Evolutionary conservation across 2,113 vertebrate genomes (phyloP), one percentile per base, ranked within the genome.

Genomic region (Amphiprion ocellaris): DNA sequence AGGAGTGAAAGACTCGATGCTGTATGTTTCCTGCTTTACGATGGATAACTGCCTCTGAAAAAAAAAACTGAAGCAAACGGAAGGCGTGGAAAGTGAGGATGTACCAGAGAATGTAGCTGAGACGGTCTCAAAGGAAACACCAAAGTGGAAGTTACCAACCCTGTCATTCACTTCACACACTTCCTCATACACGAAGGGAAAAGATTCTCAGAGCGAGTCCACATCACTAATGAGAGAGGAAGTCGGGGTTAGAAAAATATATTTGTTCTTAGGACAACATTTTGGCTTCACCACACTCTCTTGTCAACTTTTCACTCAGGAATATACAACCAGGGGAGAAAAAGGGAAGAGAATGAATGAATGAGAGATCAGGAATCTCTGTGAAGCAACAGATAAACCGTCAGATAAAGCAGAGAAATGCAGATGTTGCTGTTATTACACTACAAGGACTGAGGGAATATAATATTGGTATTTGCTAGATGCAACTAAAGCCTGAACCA

Each of bases 251-350:
- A n/a, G 15, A 65, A 56, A 67, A 69, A 83, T 33, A 17, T 19
- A 49, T 50, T 21, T 15, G 7, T 44, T 46, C 47, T 19, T 21
- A 16, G 23, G 23, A 10, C 44, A 60, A 39, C 19, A 19, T 21
- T 82, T 16, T 37, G 46, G 26, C 56, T 17, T 74, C 66, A 61
- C 75, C 49, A 54, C 72, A 69, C 10, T 58, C 69, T 82, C 52
- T 63, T 49, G 63, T 62, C 47, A 50, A 16, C 49, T 33, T 76
- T 76, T 81, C 78, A 75, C 91, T 92, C 91, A 91, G 91, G 91
- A 91, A 89, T 44, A 81, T 75, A 68, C 28, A 16, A 74, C 58
- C 54, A 73, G 46, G 55, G 64, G 71, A 66, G 67, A 39, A 76
- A 60, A 72, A 87, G 79, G 83, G 53, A 80, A 67, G 17, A 78